Evolutionary conservation across 2,797 vertebrate species (phyloP).

Genomic region (Manis javanica): DNA sequence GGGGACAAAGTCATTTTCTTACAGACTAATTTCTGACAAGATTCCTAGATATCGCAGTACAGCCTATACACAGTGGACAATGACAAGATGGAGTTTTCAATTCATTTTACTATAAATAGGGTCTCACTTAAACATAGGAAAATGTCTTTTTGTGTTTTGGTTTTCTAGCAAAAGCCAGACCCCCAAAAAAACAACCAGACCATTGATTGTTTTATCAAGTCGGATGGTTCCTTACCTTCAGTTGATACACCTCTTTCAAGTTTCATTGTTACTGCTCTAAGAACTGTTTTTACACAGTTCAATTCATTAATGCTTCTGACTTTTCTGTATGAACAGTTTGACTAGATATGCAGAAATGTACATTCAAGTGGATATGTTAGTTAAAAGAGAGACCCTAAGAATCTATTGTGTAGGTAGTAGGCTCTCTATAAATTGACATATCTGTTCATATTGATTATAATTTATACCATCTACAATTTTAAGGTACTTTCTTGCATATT

Average conservation of each 20-base stretch:
- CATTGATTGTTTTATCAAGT: neutral
- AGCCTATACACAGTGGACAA: neutral
- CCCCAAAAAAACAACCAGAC: neutral
- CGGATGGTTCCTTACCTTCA: neutral
- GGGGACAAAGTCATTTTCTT: constrained; percentile 18
- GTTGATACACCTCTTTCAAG: neutral
- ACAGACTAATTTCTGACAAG: neutral
- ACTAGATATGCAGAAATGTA: neutral
- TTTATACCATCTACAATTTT: neutral
- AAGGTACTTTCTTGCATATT: neutral
- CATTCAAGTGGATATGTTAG: neutral
- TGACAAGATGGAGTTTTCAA: neutral
- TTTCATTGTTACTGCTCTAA: neutral
- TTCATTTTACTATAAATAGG: neutral
- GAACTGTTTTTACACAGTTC: neutral
- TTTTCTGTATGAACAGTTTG: neutral
- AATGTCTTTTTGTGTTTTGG: neutral
- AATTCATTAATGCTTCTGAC: neutral
- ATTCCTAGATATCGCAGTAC: neutral
- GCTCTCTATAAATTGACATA: neutral
- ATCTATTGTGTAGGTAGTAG: neutral
- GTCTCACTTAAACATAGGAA: neutral
- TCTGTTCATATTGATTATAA: neutral
- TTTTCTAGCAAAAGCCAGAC: neutral
- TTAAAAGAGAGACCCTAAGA: neutral